Conservation (phyloP, 2,888 invertebrate genomes). For the Cepaea hortensis region DNA sequence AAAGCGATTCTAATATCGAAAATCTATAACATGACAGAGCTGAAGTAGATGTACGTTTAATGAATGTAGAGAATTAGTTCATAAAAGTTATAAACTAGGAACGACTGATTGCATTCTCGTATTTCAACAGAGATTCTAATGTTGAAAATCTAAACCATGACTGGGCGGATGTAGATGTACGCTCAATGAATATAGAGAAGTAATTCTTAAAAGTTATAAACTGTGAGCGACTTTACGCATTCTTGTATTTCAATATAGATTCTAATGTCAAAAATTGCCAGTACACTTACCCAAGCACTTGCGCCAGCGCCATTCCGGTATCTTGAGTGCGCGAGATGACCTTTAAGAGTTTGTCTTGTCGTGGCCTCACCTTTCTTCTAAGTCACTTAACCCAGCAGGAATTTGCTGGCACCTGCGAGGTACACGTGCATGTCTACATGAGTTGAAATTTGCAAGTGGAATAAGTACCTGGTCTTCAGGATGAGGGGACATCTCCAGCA, state of each 20-base stretch:
- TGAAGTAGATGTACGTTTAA: too few species aligned
- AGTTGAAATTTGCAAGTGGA: background rate
- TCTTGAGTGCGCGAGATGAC: conserved; percentile 16
- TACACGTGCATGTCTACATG: conserved; percentile 3
- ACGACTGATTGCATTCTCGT: background rate
- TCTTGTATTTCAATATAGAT: background rate
- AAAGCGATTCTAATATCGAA: too few species aligned
- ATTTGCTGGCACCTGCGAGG: conserved; percentile 36
- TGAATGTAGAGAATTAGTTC: too few species aligned
- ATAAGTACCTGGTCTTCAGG: background rate
- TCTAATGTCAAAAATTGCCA: background rate
- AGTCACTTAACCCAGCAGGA: conserved; percentile 31
- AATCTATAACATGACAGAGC: too few species aligned
- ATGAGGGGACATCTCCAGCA: background rate
- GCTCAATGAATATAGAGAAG: background rate
- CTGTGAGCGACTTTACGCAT: background rate
- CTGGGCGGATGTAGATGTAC: background rate
- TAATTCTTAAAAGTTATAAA: background rate
- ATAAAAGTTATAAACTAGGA: too few species aligned
- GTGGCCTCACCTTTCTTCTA: conserved; percentile 27
- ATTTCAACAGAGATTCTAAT: background rate
- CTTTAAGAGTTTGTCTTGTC: conserved; percentile 19
- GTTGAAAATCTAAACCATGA: background rate
- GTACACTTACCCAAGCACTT: background rate
- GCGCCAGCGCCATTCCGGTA: background rate